Evolutionary conservation across 2,797 vertebrate genomes (phyloP), one percentile per base, ranked within the genome.

Genomic region (Molossus molossus): DNA sequence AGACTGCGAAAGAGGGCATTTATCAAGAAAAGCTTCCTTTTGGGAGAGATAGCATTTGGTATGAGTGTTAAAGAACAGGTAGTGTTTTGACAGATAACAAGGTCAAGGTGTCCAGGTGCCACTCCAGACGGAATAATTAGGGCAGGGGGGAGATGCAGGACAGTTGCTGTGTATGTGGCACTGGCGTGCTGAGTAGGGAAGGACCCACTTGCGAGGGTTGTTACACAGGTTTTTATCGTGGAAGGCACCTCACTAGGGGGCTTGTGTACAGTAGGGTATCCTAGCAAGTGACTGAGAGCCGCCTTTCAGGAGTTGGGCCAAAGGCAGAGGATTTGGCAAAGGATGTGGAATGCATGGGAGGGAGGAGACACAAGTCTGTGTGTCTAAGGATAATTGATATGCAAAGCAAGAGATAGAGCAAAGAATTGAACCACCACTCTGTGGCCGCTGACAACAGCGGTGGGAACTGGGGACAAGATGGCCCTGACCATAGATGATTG

Each of bases 41-140:
- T 96, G 82, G 89, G 55, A 96, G 75, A 87, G 69, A 88, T 4
- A 70, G 21, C 18, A 15, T 58, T 87, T 87, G 80, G 12, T 64
- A 0, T 69, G 65, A 90, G 58, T 80, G 50, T 92, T 64, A 69
- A 87, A 83, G 75, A 80, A 73, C 57, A 64, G 60, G 17, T 55
- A n/a, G 53, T 53, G 29, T 62, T 94, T 33, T 90, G 87, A 89
- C 18, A 76, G 85, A 76, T 69, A 75, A 10, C n/a, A 37, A 67
- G 84, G 53, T 27, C 37, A 94, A 77, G 64, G 70, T 21, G 11
- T 82, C 33, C 40, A 23, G 69, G 29, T 57, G n/a, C 6, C 18
- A 48, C 75, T 79, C 13, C 14, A 3, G 23, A 85, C 62, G 89
- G 33, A 93, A 12, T 6, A 6, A 8, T 50, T n/a, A 12, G 17